A percentile compares a stretch with the other conserved stretches of the same genome.
Conservation (phyloP, 2,888 invertebrate genomes). For the Pseudeuparius sepicola region DNA sequence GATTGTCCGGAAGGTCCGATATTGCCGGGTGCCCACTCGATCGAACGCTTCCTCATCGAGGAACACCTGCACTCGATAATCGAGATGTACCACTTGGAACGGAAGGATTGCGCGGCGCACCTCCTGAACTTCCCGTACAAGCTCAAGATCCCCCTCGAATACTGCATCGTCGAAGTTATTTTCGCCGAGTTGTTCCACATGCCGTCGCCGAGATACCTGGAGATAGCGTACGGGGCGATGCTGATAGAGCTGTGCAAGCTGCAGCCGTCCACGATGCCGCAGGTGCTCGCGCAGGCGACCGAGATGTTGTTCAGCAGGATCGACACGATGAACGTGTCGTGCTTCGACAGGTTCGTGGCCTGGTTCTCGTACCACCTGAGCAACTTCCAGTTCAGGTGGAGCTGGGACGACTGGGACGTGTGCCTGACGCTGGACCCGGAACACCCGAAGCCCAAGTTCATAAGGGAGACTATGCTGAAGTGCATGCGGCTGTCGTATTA, state of each 20-base stretch:
- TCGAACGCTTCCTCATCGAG: conserved; percentile 95
- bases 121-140: conserved; percentile 87
- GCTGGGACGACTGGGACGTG: conserved; percentile 94
- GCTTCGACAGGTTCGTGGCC: conserved; percentile 91
- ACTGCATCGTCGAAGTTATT: conserved; percentile 95
- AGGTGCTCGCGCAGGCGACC: conserved; percentile 93
- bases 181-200: conserved; percentile 90
- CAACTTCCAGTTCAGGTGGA: conserved; percentile 99
- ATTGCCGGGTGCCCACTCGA: conserved; percentile 92
- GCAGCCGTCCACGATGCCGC: conserved; percentile 94
- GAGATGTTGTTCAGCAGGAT: conserved; percentile 94
- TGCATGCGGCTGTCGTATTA: conserved; percentile 89
- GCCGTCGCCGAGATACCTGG: conserved; percentile 79
- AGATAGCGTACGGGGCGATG: conserved; percentile 90
- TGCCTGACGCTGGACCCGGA: conserved; percentile 75
- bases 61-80: conserved; percentile 93
- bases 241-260: conserved; percentile 95
- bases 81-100: conserved; percentile 74
- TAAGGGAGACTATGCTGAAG: conserved; percentile 83
- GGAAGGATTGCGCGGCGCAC: conserved; percentile 92
- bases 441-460: conserved; percentile 90
- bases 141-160: conserved; percentile 90
- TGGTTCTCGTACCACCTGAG: conserved; percentile 99
- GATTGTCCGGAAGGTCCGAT: conserved; percentile 92
- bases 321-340: conserved; percentile 93